Evolutionary conservation across 2,113 vertebrate genomes (phyloP), one percentile per base, ranked within the genome.

Genomic region (Nycticryphes semicollaris): DNA sequence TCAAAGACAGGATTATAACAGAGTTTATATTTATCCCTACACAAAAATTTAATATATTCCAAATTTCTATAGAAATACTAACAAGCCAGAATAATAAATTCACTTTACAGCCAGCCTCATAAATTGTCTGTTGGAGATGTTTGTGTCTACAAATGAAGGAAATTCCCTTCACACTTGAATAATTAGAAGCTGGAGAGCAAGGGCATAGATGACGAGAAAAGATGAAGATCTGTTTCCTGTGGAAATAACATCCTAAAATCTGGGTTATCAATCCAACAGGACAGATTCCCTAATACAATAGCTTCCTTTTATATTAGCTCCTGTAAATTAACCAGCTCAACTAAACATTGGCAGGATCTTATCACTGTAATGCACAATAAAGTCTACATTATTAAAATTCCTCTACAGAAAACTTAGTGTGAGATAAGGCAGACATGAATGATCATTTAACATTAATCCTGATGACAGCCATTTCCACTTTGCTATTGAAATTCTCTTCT

Each of bases 301-400:
- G 45, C 88, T 90, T 57, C 77, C 94, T 97, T 95, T 97, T 64
- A 96, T 97, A 97, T 97, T 94, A 97, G 82, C 90, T 84, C 53
- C 59, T 89, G 88, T 95, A 97, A 97, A 97, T 97, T 97, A 85
- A 95, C 62, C 64, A 96, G 43, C 84, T 92, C 62, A 64, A 82
- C 30, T 87, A 92, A 93, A 76, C 87, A 86, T 7, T 88, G 84
- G 90, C 89, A 95, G 83, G 92, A 94, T 97, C 72, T 97, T 96
- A 97, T 96, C 95, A 86, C 35, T 3, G 7, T 95, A 96, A 96
- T 92, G 63, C 78, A 94, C 83, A 60, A 93, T 95, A 96, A 90
- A 25, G n/a, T 70, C 67, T 86, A 64, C 33, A 48, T 96, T 97
- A 97, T 97, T 97, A 96, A 98, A 98, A 97, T 97, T 93, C 83